A percentile compares a stretch with the other conserved stretches of the same genome.
These are phyloP conservation scores for Vollenhovia emeryi DNA, from an alignment of 1,140 invertebrate species.

Conservation along the genomic window DNA sequence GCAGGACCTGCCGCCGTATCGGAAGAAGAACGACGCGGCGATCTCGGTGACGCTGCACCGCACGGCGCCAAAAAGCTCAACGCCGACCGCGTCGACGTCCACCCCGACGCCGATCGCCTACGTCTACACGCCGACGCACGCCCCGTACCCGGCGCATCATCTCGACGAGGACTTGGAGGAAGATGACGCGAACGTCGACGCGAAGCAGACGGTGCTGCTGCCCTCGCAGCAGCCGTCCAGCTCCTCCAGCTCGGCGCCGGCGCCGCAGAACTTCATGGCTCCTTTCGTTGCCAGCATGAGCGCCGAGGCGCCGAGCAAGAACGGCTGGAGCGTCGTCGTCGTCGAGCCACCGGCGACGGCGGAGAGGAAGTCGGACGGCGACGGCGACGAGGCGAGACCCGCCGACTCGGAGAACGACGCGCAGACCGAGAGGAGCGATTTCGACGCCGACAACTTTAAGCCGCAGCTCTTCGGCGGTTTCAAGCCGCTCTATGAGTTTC, in stretches of 20 bases:
- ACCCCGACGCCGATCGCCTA: slow-evolving; percentile 81
- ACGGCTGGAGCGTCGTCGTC: slow-evolving; percentile 89
- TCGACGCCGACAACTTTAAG: slow-evolving; percentile 89
- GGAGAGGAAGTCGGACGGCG: slow-evolving; percentile 59
- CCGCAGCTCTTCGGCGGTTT: slow-evolving; percentile 90
- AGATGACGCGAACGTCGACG: slow-evolving; percentile 60
- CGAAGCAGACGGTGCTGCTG: slow-evolving; percentile 76
- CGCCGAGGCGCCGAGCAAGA: slow-evolving; percentile 83
- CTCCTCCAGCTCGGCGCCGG: slow-evolving; percentile 83
- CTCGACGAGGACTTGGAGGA: slow-evolving; percentile 66
- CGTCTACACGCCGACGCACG: slow-evolving; percentile 80
- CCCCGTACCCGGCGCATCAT: slow-evolving; percentile 68
- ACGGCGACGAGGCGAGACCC: slow-evolving; percentile 67
- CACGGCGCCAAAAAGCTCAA: too few species aligned
- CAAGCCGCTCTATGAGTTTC: slow-evolving; percentile 88
- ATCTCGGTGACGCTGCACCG: slow-evolving; percentile 82
- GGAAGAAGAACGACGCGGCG: slow-evolving; percentile 79
- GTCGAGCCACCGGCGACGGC: slow-evolving; percentile 65
- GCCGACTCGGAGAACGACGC: slow-evolving; percentile 67
- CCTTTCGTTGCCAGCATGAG: slow-evolving; percentile 90
- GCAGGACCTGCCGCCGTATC: slow-evolving; percentile 85
- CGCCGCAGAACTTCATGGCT: slow-evolving; percentile 88
- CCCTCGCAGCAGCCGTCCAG: slow-evolving; percentile 83
- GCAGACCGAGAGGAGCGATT: slow-evolving; percentile 81
- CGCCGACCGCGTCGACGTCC: slow-evolving; percentile 44